These are phyloP conservation scores for Xiphorhynchus erythropygius DNA, from an alignment of 2,797 vertebrate species.

Conservation along the genomic window DNA sequence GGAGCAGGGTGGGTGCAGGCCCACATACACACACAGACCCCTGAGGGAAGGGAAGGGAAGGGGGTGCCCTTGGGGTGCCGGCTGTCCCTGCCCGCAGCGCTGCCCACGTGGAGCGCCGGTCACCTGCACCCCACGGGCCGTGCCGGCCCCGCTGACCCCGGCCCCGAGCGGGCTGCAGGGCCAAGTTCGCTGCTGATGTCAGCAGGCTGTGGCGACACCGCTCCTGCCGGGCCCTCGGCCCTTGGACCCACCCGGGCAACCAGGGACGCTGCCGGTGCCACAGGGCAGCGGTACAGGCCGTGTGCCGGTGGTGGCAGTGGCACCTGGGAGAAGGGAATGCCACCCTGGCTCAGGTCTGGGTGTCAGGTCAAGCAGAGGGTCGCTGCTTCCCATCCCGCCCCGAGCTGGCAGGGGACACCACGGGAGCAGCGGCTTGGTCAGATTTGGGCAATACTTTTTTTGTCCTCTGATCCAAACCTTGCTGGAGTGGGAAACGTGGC, in stretches of 20 bases:
- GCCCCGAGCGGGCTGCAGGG: not conserved
- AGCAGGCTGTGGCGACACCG: not conserved
- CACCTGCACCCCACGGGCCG: not conserved
- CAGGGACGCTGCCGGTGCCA: not conserved
- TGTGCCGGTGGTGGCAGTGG: rapidly evolving
- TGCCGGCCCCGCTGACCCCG: not conserved
- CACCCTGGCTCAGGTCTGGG: not conserved
- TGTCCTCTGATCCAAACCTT: not conserved
- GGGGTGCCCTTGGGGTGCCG: not conserved
- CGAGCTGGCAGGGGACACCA: not conserved
- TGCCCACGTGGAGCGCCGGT: not conserved
- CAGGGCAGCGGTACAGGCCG: not conserved
- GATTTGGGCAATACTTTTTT: not conserved
- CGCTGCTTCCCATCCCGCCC: not conserved
- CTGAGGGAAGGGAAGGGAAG: too few species aligned
- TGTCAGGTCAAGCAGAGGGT: rapidly evolving
- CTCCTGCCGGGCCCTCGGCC: not conserved
- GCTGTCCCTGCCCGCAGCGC: not conserved
- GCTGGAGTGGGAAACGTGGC: not conserved
- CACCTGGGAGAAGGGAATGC: not conserved
- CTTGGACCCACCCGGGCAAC: not conserved
- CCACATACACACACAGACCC: too few species aligned
- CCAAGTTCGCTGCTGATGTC: slow-evolving; percentile 44
- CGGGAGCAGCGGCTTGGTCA: not conserved
- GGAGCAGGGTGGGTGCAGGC: not conserved